Base-by-base conservation (phyloP, 2,888 invertebrate species). In the Xanthia togata region DNA sequence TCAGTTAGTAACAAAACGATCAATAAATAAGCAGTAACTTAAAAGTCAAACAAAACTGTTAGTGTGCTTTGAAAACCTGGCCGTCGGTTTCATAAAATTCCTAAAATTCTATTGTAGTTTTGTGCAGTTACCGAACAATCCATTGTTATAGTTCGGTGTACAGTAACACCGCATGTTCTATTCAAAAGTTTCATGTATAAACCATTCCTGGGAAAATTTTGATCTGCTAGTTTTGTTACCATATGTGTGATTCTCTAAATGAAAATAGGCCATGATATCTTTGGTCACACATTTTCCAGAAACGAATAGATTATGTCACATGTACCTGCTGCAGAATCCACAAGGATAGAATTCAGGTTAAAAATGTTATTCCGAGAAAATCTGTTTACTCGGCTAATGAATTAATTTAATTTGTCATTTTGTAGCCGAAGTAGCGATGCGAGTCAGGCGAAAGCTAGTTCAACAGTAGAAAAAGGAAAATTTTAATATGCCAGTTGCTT, bases 131-230 rank as follows among this genome's bases (percentile, higher is more conserved):
- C 57, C 69, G 59, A 68, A 35, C 71, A 70, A 77, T 69, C 73
- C 77, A 81, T 81, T 85, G 85, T 73, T 84, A 57, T 73, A 72
- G 73, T 70, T 70, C 31, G n/a, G 60, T 72, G 82, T 76, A 74
- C 70, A 69, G 72, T 62, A 65, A 62, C 59, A 74, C 69, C 62
- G 53, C 59, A 82, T 74, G 65, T n/a, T 74, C 77, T 83, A 82
- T 83, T 63, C 62, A 72, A 85, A 82, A 85, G 71, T 77, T 84
- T 60, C 57, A 71, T 81, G 12, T 62, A 70, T 63, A 76, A 70
- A 82, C 63, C 38, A 53, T 83, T 73, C 38, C 44, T 35, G 70
- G 53, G 47, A 63, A 73, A 80, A 74, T 57, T 26, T 70, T n/a
- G 31, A 59, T 41, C 50, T 12, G 62, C 53, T 59, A 38, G 57